Evolutionary conservation across 1,140 invertebrate genomes (phyloP).

Genomic region (Rhagoletis pomonella): DNA sequence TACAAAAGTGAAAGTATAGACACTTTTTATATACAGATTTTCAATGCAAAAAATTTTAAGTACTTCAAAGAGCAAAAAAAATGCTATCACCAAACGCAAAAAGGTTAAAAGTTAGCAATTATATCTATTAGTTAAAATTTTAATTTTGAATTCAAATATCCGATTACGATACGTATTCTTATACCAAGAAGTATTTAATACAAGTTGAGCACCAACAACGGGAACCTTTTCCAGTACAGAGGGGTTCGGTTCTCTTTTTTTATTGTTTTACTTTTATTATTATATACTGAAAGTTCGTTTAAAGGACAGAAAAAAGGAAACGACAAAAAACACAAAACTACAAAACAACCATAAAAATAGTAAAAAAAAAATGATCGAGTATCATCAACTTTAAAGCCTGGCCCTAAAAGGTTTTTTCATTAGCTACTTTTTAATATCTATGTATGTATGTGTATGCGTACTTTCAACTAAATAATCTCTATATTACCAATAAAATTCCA

Average conservation of each 20-base stretch:
- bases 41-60: background rate
- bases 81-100: background rate
- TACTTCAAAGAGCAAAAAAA: background rate
- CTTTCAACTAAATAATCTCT: background rate
- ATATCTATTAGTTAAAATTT: background rate
- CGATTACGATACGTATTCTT: background rate
- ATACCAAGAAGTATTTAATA: conserved; percentile 14
- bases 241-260: background rate
- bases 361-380: background rate
- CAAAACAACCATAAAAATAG: background rate
- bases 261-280: background rate
- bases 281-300: background rate
- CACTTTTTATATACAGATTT: background rate
- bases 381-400: background rate
- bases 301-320: background rate
- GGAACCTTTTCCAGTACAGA: background rate
- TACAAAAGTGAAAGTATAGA: background rate
- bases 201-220: conserved; percentile 39
- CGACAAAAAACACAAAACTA: background rate
- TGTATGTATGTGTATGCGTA: background rate
- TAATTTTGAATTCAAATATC: background rate
- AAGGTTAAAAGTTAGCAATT: background rate
- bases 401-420: conserved; percentile 25
- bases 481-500: conserved; percentile 37
- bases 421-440: background rate